These are phyloP conservation scores for Hippocampus comes DNA, from an alignment of 2,113 vertebrate species.

Conservation along the genomic window DNA sequence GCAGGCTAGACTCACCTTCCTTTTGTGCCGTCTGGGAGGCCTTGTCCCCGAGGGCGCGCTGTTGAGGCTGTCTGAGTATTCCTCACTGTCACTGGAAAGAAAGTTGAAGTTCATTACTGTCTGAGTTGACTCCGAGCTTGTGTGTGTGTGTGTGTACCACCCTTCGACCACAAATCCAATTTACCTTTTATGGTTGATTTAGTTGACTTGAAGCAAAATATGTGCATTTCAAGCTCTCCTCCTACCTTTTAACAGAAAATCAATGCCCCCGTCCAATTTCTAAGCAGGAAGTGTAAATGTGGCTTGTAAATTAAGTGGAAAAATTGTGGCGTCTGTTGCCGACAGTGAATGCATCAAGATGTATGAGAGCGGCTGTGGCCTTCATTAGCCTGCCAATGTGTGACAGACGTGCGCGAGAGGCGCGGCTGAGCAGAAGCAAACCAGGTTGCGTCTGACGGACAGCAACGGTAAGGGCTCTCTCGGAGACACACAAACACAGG, in stretches of 20 bases:
- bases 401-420: constrained; percentile 69
- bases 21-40: neutral
- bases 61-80: constrained; percentile 68
- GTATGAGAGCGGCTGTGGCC: constrained; percentile 74
- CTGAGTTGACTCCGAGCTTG: constrained; percentile 41
- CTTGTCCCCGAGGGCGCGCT: constrained; percentile 4
- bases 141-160: constrained; percentile 59
- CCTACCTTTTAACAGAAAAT: constrained; percentile 62
- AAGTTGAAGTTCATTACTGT: constrained; percentile 34
- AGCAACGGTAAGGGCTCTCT: constrained; percentile 50
- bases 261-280: constrained; percentile 72
- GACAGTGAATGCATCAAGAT: constrained; percentile 73
- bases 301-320: constrained; percentile 67
- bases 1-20: constrained; percentile 47
- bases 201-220: constrained; percentile 71
- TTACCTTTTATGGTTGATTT: constrained; percentile 70
- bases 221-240: constrained; percentile 50
- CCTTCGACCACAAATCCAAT: constrained; percentile 61
- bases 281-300: constrained; percentile 70
- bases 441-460: constrained; percentile 68
- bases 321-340: constrained; percentile 58
- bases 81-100: constrained; percentile 60
- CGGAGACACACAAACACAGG: constrained; percentile 34
- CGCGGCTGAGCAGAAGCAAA: constrained; percentile 60
- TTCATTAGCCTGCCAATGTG: constrained; percentile 70